These are phyloP conservation scores for Drosophila mettleri DNA, from an alignment of 2,888 invertebrate genomes.

Conservation along the genomic window DNA sequence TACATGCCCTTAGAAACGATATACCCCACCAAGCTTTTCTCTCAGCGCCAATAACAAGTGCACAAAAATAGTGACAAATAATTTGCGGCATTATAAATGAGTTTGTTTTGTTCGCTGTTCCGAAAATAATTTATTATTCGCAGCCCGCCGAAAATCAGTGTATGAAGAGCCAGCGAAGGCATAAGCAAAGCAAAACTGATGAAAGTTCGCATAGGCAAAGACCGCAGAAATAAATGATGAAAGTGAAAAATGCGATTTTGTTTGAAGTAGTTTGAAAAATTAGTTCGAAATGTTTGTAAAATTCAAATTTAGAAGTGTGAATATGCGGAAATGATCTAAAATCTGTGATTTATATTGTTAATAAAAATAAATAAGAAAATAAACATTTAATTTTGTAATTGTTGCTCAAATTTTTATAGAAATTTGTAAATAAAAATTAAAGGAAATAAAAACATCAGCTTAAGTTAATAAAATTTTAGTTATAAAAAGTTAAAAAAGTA, in stretches of 20 bases:
- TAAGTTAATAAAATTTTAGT: too few species aligned
- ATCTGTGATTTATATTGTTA: too few species aligned
- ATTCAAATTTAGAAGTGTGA: neutral
- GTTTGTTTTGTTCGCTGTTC: conserved; percentile 63
- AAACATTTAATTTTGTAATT: too few species aligned
- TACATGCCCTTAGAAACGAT: neutral
- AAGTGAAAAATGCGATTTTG: neutral
- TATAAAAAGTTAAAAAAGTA: too few species aligned
- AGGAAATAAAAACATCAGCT: too few species aligned
- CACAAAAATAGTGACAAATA: conserved; percentile 67
- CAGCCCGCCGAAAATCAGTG: conserved; percentile 19
- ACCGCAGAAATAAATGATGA: neutral
- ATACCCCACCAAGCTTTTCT: neutral
- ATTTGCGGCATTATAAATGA: conserved; percentile 70
- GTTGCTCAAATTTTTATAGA: too few species aligned
- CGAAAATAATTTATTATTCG: conserved; percentile 64
- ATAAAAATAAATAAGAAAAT: neutral
- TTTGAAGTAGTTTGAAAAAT: neutral
- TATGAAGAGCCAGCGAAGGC: neutral
- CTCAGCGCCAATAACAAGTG: conserved; percentile 55
- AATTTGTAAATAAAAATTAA: too few species aligned
- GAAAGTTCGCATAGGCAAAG: neutral
- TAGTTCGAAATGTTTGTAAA: neutral
- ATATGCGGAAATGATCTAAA: neutral
- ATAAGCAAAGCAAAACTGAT: conserved; percentile 1